Base-by-base conservation (phyloP, 1,140 invertebrate genomes). In the Sarcophaga bullata region DNA sequence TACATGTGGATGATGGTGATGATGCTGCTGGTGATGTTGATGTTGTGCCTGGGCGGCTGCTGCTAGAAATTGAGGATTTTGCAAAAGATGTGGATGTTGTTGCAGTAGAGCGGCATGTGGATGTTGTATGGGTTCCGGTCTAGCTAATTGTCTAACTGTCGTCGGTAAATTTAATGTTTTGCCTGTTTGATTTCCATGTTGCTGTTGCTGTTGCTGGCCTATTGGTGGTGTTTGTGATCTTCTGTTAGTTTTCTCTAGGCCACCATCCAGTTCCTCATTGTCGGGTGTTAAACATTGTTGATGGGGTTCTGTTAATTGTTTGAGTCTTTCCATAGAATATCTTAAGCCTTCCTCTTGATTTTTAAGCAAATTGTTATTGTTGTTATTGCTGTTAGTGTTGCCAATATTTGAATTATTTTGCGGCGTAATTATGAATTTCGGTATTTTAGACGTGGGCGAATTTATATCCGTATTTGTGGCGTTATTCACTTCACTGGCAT, bases 1-100 rank as follows among this genome's bases (percentile, higher is more conserved):
- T 84, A 84, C 84, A 73, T 84, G 85, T 2, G 83, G 73, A 81
- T 85, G 83, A 11, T 82, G 82, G 58, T 84, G 84, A 10, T 82
- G 81, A 17, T 84, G 82, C 6, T 85, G 83, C 9, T 87, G 87
- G 8, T 87, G 85, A 10, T 88, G 87, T 25, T 87, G 86, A 46
- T 86, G 84, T 17, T 88, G 87, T 62, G 87, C 87, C 73, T 89
- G 88, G 17, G 87, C 87, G 6, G 87, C 86, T 1, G 86, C 86
- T 0, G 86, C 87, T 37, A 89, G 83, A 82, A 89, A 89, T 81
- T 89, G 88, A 19, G 87, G 87, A 82, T 89, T 89, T 83, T 89
- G 88, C 46, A 89, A 83, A 58, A 89, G 48, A 54, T 89, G 88
- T 25, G 88, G 88, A 85, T 89, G 88, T 80, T 89, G 88, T 58